Evolutionary conservation across 1,140 invertebrate species (phyloP).

Genomic region (Bathynomus jamesi): DNA sequence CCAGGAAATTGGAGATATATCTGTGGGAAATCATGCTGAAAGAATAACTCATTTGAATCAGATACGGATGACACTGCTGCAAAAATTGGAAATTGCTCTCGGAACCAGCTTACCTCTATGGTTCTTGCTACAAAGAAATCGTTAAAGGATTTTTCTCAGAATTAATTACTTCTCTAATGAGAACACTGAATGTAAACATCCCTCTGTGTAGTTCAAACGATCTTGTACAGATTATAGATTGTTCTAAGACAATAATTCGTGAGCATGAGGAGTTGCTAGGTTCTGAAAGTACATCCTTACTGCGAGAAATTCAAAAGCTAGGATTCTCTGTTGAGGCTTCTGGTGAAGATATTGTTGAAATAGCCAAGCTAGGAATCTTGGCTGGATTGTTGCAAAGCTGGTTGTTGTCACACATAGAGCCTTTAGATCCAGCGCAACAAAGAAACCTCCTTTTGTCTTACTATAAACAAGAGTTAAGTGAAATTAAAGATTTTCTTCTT

Average conservation of each 20-base stretch:
- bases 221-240: no score
- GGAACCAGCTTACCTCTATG: background rate
- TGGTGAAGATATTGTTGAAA: no score
- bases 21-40: constrained; percentile 42
- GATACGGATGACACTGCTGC: constrained; percentile 49
- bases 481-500: constrained; percentile 6
- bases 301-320: no score
- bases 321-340: no score
- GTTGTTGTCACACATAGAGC: constrained; percentile 45
- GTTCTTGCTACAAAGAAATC: background rate
- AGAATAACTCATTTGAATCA: constrained; percentile 42
- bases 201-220: no score
- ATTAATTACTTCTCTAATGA: constrained; percentile 1
- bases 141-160: background rate
- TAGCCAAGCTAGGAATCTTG: constrained; percentile 37
- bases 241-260: no score
- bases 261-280: no score
- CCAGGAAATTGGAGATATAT: constrained; percentile 19
- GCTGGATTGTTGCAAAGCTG: constrained; percentile 44
- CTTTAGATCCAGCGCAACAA: constrained; percentile 66
- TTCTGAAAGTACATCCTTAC: no score
- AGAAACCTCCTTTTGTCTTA: constrained; percentile 58
- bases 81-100: constrained; percentile 42
- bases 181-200: background rate
- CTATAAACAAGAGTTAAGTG: constrained; percentile 53